Conservation (phyloP, 2,113 vertebrate species). For the Pangasianodon gigas region DNA sequence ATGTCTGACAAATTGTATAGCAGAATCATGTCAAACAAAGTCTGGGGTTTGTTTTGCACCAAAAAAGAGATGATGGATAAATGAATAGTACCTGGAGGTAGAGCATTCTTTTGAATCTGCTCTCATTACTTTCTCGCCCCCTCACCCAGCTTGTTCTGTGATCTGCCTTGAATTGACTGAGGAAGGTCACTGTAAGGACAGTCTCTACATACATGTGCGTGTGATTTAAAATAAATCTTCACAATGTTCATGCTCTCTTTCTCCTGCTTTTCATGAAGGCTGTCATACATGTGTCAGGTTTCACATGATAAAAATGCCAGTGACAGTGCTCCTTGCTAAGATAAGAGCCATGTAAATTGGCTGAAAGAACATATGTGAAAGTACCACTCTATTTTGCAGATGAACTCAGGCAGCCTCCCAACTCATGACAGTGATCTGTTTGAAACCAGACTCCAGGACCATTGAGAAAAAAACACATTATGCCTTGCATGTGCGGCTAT, state of each 20-base stretch:
- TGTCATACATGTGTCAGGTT: constrained; percentile 53
- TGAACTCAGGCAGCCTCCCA: not conserved
- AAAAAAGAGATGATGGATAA: constrained; percentile 42
- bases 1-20: constrained; percentile 50
- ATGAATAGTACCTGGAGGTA: constrained; percentile 37
- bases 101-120: constrained; percentile 13
- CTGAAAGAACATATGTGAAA: constrained; percentile 37
- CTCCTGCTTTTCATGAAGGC: constrained; percentile 35
- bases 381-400: constrained; percentile 1
- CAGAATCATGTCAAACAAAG: constrained; percentile 22
- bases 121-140: constrained; percentile 35
- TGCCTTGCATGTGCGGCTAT: not conserved
- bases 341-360: constrained; percentile 41
- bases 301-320: constrained; percentile 24
- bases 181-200: constrained; percentile 22
- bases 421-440: not conserved
- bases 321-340: not conserved
- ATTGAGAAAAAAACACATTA: not conserved
- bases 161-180: constrained; percentile 37
- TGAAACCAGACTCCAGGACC: not conserved
- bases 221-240: not conserved
- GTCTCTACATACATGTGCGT: not conserved
- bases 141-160: constrained; percentile 1
- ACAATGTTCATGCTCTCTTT: not conserved
- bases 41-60: constrained; percentile 30